phyloP scores from a whole-genome alignment of 1,140 invertebrate species.

The Eumaeus atala region DNA sequence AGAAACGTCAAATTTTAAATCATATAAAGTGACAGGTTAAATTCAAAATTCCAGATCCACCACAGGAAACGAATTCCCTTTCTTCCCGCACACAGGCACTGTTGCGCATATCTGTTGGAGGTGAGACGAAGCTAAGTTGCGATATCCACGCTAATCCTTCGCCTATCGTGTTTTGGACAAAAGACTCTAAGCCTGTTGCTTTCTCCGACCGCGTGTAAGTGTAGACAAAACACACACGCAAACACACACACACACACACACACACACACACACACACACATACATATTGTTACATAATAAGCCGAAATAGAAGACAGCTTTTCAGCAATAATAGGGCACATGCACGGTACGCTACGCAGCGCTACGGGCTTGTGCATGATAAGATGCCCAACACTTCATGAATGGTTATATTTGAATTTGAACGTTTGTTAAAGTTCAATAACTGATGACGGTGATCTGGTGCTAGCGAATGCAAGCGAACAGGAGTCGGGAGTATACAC shows the following conservation, averaged over 20 bases:
- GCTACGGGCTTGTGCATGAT: too few species aligned
- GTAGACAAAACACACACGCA: neutral
- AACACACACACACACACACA: too few species aligned
- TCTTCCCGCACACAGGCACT: constrained; percentile 19
- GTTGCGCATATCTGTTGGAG: constrained; percentile 35
- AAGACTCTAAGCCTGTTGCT: constrained; percentile 39
- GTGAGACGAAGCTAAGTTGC: constrained; percentile 39
- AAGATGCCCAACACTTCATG: too few species aligned
- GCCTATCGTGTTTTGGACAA: constrained; percentile 56
- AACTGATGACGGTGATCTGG: constrained; percentile 34
- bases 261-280: too few species aligned
- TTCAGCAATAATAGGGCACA: too few species aligned
- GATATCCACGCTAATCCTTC: constrained; percentile 42
- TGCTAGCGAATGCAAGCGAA: constrained; percentile 41
- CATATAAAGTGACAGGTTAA: too few species aligned
- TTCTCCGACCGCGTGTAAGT: constrained; percentile 53
- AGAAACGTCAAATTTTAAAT: too few species aligned
- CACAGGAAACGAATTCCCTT: constrained; percentile 27
- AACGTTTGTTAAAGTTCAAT: constrained; percentile 32
- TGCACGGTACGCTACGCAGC: too few species aligned
- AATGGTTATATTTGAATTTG: too few species aligned
- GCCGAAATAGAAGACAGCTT: too few species aligned
- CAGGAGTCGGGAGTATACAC: constrained; percentile 46
- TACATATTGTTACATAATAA: too few species aligned
- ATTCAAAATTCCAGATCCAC: constrained; percentile 38